Conservation (phyloP, 2,888 invertebrate genomes). For the Tenthredo amoena region DNA sequence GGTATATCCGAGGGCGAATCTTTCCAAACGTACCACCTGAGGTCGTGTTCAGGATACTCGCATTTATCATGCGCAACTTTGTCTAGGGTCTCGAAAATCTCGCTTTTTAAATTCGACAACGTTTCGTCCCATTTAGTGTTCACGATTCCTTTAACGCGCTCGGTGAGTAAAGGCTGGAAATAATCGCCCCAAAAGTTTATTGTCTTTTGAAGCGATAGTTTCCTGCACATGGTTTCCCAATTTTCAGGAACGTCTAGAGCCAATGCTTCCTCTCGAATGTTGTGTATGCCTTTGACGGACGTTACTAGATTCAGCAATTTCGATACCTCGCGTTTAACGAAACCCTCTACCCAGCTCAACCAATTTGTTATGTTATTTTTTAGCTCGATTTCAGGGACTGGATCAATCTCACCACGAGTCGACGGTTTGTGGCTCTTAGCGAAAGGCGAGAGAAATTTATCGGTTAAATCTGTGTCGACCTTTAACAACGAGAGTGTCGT, state of each 20-base stretch:
- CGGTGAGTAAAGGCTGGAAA: constrained; percentile 87
- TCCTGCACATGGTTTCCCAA: constrained; percentile 83
- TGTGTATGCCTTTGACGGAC: constrained; percentile 86
- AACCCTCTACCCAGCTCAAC: constrained; percentile 82
- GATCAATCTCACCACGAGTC: constrained; percentile 64
- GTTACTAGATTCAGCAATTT: constrained; percentile 84
- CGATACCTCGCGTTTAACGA: constrained; percentile 81
- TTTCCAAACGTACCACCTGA: constrained; percentile 87
- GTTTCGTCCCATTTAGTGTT: constrained; percentile 68
- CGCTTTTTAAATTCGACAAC: constrained; percentile 65
- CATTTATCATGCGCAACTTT: constrained; percentile 70
- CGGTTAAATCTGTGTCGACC: constrained; percentile 80
- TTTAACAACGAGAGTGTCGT: constrained; percentile 82
- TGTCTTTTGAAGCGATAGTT: constrained; percentile 80
- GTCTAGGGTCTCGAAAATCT: constrained; percentile 67
- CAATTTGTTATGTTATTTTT: constrained; percentile 81
- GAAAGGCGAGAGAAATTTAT: constrained; percentile 82
- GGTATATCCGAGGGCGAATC: constrained; percentile 82
- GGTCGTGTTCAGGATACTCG: constrained; percentile 82
- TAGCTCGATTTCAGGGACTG: constrained; percentile 72
- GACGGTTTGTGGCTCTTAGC: constrained; percentile 72
- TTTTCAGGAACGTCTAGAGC: constrained; percentile 82
- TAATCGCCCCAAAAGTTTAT: constrained; percentile 86
- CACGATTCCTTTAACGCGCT: constrained; percentile 81
- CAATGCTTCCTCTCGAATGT: constrained; percentile 85